A percentile compares a stretch with the other conserved stretches of the same genome.
Evolutionary conservation across 35 echinoderm and acorn worm species (phyloP).

Genomic region (Lytechinus variegatus): DNA sequence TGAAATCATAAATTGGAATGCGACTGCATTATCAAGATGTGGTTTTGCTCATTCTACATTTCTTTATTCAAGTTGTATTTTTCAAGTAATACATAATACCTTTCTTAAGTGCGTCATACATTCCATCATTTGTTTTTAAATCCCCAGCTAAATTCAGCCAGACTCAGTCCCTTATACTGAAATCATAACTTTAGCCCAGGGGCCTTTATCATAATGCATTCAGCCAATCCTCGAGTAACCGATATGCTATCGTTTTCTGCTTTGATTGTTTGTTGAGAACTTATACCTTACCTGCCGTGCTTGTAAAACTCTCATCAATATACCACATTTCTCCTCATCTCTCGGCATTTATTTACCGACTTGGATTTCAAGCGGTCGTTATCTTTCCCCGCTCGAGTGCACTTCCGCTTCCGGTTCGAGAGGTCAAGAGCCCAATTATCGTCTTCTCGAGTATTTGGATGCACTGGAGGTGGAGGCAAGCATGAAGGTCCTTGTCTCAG

Average conservation of each 20-base stretch:
- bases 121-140: too few relatives aligned
- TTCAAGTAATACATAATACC: too few relatives aligned
- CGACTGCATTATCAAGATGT: too few relatives aligned
- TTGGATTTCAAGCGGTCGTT: not conserved
- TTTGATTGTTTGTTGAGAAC: not conserved
- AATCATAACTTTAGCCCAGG: too few relatives aligned
- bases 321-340: not conserved
- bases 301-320: not conserved
- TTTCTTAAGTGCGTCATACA: too few relatives aligned
- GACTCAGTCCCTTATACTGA: too few relatives aligned
- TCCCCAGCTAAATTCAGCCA: too few relatives aligned
- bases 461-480: not conserved
- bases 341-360: not conserved
- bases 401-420: not conserved
- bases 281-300: not conserved
- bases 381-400: not conserved
- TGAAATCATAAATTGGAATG: too few relatives aligned
- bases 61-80: too few relatives aligned
- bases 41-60: too few relatives aligned
- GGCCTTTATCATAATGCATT: too few relatives aligned
- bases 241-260: not conserved
- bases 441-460: not conserved
- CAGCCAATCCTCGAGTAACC: too few relatives aligned
- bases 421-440: not conserved
- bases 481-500: not conserved